phyloP scores from a whole-genome alignment of 2,888 invertebrate genomes.

The Hydriomena furcata region DNA sequence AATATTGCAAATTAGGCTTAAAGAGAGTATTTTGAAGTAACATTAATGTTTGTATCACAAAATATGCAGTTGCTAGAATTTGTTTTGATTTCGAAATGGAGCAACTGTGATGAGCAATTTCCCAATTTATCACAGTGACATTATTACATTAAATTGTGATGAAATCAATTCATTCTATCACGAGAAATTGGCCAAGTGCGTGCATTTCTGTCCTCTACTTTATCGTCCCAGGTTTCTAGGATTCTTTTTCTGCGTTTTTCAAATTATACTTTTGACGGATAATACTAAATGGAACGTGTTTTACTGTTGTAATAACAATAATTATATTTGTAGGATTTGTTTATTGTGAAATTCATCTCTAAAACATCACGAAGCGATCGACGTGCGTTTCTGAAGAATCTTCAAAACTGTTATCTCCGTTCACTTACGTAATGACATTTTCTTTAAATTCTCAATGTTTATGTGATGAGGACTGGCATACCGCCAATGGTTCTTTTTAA shows the following conservation, averaged over 20 bases:
- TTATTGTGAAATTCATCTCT: conserved; percentile 18
- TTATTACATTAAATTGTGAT: conserved; percentile 8
- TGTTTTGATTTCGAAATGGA: conserved; percentile 11
- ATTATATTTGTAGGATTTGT: too few species aligned
- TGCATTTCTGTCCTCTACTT: background rate
- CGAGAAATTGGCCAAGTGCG: conserved; percentile 4
- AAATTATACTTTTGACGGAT: too few species aligned
- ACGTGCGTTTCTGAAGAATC: conserved; percentile 36
- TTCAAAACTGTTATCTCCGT: conserved; percentile 42
- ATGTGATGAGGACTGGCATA: conserved; percentile 71
- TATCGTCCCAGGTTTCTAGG: background rate
- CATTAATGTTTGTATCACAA: too few species aligned
- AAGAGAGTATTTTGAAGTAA: too few species aligned
- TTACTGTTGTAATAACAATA: conserved; percentile 1
- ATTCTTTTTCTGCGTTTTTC: too few species aligned
- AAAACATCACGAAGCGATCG: conserved; percentile 21
- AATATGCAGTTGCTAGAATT: background rate
- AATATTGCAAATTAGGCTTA: too few species aligned
- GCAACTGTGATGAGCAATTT: conserved; percentile 18
- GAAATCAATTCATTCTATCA: conserved; percentile 3
- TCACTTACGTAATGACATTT: conserved; percentile 71
- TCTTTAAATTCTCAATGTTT: conserved; percentile 78
- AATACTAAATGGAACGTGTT: background rate
- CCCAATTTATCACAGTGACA: conserved; percentile 10
- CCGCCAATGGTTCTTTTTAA: conserved; percentile 77